Evolutionary conservation across 2,888 invertebrate genomes (phyloP).

Genomic region (Eupithecia insigniata): DNA sequence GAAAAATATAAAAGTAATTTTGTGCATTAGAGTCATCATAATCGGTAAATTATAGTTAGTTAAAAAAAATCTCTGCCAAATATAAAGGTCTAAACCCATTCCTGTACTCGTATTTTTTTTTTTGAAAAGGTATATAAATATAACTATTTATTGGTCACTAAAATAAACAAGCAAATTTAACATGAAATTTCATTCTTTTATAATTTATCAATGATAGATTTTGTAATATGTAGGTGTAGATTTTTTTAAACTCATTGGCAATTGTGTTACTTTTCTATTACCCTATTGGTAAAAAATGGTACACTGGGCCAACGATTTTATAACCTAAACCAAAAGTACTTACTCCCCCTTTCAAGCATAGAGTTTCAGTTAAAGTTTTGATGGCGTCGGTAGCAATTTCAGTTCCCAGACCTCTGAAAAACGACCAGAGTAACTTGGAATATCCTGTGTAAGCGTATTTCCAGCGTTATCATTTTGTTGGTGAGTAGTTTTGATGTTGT

Average conservation of each 20-base stretch:
- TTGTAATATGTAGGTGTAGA: no score
- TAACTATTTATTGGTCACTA: background rate
- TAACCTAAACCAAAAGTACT: slow-evolving; percentile 24
- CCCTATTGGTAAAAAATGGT: background rate
- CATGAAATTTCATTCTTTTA: no score
- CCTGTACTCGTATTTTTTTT: no score
- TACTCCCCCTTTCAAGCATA: slow-evolving; percentile 25
- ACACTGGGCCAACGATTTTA: background rate
- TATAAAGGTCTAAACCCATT: no score
- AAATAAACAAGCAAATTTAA: background rate
- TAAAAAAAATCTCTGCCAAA: no score
- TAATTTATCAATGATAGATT: no score
- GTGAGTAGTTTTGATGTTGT: slow-evolving; percentile 7
- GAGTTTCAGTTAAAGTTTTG: slow-evolving; percentile 37
- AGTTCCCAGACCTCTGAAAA: slow-evolving; percentile 30
- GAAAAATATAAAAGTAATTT: background rate
- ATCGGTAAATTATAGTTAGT: background rate
- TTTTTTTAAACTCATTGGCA: no score
- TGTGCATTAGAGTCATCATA: background rate
- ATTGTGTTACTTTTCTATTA: no score
- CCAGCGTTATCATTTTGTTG: slow-evolving; percentile 8
- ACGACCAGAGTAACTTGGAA: slow-evolving; percentile 19
- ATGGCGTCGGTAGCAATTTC: slow-evolving; percentile 33
- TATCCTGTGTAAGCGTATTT: slow-evolving; percentile 17
- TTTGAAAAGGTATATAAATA: background rate